These are phyloP conservation scores for Python bivittatus DNA, from an alignment of 2,113 vertebrate genomes.

Conservation along the genomic window DNA sequence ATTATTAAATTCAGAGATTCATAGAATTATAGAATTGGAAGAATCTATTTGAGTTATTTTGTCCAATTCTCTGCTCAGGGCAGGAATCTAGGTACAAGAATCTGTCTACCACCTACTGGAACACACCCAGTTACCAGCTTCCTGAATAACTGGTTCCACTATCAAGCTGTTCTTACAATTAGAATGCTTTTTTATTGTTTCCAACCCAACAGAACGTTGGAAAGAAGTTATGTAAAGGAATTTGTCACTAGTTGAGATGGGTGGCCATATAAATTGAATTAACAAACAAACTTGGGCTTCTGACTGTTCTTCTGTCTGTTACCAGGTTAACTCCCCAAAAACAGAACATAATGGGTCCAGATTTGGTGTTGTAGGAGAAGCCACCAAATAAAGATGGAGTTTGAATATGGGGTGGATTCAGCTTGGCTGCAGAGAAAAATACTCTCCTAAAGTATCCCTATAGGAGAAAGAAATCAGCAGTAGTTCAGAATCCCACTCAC, in stretches of 20 bases:
- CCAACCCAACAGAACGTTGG: not conserved
- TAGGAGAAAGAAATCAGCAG: not conserved
- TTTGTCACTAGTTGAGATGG: not conserved
- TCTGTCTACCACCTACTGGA: not conserved
- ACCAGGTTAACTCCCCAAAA: not conserved
- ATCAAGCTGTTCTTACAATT: not conserved
- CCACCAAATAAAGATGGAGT: not conserved
- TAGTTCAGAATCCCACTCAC: not conserved
- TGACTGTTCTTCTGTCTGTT: not conserved
- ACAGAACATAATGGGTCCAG: not conserved
- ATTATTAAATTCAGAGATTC: not conserved
- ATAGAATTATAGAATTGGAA: not conserved
- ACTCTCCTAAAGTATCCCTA: not conserved
- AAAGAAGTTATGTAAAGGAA: not conserved
- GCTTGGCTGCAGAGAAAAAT: not conserved
- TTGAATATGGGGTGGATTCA: not conserved
- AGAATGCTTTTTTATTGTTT: not conserved
- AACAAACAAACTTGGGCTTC: not conserved
- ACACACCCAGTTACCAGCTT: not conserved
- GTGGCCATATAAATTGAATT: not conserved
- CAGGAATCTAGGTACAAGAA: not conserved
- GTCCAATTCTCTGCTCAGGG: not conserved
- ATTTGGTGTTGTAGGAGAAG: not conserved
- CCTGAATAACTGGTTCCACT: not conserved
- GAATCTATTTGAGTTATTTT: not conserved